Evolutionary conservation across 2,888 invertebrate species (phyloP).

Genomic region (Brenthis hecate): DNA sequence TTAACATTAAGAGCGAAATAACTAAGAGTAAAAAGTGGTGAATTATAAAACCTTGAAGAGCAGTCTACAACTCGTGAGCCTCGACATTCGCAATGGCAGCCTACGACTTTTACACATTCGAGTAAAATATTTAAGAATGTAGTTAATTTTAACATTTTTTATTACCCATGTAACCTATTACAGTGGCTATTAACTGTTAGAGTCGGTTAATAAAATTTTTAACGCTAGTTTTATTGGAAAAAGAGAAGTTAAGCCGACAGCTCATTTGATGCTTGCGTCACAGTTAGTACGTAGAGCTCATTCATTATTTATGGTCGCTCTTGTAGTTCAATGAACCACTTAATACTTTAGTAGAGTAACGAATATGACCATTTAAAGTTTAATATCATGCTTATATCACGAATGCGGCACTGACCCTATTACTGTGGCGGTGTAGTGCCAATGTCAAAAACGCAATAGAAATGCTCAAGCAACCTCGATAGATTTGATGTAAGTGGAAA

Average conservation of each 20-base stretch:
- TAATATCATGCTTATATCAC: conserved; percentile 25
- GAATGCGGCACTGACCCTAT: conserved; percentile 26
- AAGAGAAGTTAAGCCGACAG: conserved; percentile 4
- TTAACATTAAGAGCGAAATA: background rate
- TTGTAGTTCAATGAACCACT: conserved; percentile 35
- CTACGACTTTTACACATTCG: conserved; percentile 48
- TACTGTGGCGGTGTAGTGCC: conserved; percentile 34
- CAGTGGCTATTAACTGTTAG: background rate
- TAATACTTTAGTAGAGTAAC: conserved; percentile 21
- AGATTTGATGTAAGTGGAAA: conserved; percentile 54
- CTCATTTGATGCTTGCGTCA: conserved; percentile 22
- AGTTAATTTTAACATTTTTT: conserved; percentile 1
- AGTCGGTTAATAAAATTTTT: background rate
- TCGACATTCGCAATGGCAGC: conserved; percentile 50
- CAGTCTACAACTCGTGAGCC: conserved; percentile 27
- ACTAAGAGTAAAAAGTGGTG: conserved; percentile 10
- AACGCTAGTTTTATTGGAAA: background rate
- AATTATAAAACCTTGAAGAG: conserved; percentile 28
- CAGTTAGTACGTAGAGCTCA: conserved; percentile 22
- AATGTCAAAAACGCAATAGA: conserved; percentile 51
- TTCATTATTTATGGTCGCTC: conserved; percentile 30
- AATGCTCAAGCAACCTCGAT: conserved; percentile 49
- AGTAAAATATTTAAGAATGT: conserved; percentile 11
- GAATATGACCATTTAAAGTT: conserved; percentile 24
- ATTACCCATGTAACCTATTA: conserved; percentile 1